These are phyloP conservation scores for Megaceryle maxima DNA, from an alignment of 2,113 vertebrate genomes.

Conservation along the genomic window DNA sequence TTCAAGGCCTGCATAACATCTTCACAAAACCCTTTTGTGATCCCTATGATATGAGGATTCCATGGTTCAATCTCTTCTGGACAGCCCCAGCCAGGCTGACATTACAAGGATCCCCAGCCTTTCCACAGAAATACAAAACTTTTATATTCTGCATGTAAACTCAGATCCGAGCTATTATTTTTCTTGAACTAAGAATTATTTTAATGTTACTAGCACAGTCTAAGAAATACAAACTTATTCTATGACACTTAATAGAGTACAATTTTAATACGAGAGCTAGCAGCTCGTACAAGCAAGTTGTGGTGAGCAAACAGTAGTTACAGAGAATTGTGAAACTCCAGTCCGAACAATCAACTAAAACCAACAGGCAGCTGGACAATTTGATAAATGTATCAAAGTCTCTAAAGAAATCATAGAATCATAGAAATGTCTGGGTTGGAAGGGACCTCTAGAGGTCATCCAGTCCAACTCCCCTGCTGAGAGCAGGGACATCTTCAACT, in stretches of 20 bases:
- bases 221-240: not conserved
- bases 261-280: not conserved
- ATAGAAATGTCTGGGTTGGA: too few species aligned
- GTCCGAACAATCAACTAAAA: not conserved
- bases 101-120: not conserved
- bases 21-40: not conserved
- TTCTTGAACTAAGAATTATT: not conserved
- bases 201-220: not conserved
- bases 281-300: not conserved
- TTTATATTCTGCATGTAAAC: fast-evolving
- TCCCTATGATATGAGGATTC: not conserved
- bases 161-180: not conserved
- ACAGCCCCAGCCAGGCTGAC: fast-evolving
- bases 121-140: not conserved
- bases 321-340: fast-evolving
- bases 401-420: not conserved
- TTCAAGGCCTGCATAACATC: not conserved
- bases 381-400: not conserved
- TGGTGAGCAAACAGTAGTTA: not conserved
- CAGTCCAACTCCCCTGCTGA: too few species aligned
- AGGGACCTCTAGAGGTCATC: too few species aligned
- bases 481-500: too few species aligned
- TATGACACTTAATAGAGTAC: not conserved
- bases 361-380: not conserved
- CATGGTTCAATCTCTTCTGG: too few species aligned